Conservation (phyloP, 2,797 vertebrate species). For the Neopelma chrysocephalum region DNA sequence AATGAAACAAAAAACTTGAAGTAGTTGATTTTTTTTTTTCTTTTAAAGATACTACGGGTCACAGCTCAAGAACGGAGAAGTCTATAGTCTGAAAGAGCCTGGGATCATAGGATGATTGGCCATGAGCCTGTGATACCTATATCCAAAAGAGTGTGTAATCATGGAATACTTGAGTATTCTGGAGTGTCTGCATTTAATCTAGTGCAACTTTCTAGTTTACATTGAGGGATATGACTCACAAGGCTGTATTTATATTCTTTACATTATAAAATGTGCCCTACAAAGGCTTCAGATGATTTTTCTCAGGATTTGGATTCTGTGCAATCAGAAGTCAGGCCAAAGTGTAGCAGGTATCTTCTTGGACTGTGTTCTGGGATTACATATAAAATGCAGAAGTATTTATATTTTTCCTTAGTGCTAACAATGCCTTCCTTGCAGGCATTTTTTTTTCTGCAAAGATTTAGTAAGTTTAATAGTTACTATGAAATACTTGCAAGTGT, state of each 20-base stretch:
- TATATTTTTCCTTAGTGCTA: neutral
- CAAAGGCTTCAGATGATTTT: constrained; percentile 39
- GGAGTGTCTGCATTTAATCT: constrained; percentile 6
- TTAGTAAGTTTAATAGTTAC: constrained; percentile 29
- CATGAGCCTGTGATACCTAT: neutral
- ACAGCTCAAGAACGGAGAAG: neutral
- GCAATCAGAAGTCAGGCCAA: neutral
- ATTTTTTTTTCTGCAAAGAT: neutral
- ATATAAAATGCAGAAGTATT: neutral
- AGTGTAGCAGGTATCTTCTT: neutral
- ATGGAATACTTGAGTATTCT: neutral
- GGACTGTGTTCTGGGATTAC: neutral
- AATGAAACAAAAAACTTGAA: neutral
- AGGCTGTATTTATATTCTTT: neutral
- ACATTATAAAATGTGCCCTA: neutral
- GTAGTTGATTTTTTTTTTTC: neutral
- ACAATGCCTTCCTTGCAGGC: neutral
- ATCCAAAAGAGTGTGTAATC: neutral
- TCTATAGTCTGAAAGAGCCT: accelerated
- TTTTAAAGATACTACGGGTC: neutral
- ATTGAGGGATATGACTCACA: neutral
- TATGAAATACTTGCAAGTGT: constrained; percentile 22
- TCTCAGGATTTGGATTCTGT: constrained; percentile 12
- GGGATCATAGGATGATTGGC: neutral
- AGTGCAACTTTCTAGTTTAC: neutral